Evolutionary conservation across 2,113 vertebrate genomes (phyloP).

Genomic region (Corythaeola cristata): DNA sequence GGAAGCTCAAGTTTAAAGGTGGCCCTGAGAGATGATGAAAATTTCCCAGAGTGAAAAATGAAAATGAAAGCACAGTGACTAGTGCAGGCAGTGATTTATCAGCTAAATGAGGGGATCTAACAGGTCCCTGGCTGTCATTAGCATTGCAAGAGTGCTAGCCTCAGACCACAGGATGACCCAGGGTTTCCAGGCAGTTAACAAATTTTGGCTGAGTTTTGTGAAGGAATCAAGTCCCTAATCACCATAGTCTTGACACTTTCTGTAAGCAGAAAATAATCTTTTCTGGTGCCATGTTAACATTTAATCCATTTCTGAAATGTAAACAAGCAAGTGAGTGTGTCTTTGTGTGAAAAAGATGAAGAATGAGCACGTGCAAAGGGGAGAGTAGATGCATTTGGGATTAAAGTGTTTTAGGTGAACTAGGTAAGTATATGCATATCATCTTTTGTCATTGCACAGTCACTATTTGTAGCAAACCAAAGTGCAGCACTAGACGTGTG

Average conservation of each 20-base stretch:
- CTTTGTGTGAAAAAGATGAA: neutral
- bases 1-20: neutral
- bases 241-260: neutral
- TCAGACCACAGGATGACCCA: neutral
- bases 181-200: neutral
- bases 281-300: neutral
- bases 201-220: neutral
- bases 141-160: neutral
- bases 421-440: neutral
- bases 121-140: neutral
- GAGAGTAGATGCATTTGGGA: neutral
- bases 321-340: neutral
- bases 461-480: neutral
- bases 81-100: neutral
- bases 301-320: neutral
- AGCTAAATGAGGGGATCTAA: neutral
- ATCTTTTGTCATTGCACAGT: neutral
- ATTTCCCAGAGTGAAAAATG: neutral
- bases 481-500: neutral
- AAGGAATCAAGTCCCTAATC: neutral
- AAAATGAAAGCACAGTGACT: neutral
- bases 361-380: neutral
- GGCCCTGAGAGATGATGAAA: neutral
- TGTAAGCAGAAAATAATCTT: neutral
- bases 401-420: neutral